A percentile compares a stretch with the other conserved stretches of the same genome.
phyloP scores from a whole-genome alignment of 1,140 invertebrate species.

The Portunus trituberculatus region DNA sequence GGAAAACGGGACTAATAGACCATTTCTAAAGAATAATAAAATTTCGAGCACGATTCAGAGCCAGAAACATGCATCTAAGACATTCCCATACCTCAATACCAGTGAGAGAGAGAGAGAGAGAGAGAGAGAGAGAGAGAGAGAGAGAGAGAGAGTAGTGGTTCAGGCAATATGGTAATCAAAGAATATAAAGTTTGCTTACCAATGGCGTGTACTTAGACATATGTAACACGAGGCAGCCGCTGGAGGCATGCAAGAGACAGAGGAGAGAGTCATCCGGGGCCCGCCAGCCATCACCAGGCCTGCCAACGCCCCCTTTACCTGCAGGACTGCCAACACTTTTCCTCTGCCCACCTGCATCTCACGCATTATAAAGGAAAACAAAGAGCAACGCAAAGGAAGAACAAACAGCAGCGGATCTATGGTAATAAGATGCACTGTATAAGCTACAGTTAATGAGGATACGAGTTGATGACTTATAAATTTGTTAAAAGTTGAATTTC shows the following conservation, averaged over 20 bases:
- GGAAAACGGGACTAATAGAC: not conserved
- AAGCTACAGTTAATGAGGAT: too few species aligned
- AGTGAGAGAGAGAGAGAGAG: conserved; percentile 48
- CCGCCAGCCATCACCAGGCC: not conserved
- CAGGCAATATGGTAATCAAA: not conserved
- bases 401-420: not conserved
- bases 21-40: not conserved
- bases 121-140: conserved; percentile 53
- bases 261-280: conserved; percentile 52
- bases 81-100: not conserved
- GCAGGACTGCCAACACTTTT: conserved; percentile 38
- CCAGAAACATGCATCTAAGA: not conserved
- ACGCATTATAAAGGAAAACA: not conserved
- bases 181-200: conserved; percentile 66
- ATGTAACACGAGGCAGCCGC: conserved; percentile 67
- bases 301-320: conserved; percentile 19
- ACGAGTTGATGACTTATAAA: too few species aligned
- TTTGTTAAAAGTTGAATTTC: too few species aligned
- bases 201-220: conserved; percentile 73
- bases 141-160: conserved; percentile 30
- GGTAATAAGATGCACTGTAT: too few species aligned
- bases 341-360: not conserved
- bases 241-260: conserved; percentile 69
- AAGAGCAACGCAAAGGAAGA: not conserved
- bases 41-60: not conserved